Conservation (phyloP, 2,888 invertebrate species). For the Monopis laevigella region DNA sequence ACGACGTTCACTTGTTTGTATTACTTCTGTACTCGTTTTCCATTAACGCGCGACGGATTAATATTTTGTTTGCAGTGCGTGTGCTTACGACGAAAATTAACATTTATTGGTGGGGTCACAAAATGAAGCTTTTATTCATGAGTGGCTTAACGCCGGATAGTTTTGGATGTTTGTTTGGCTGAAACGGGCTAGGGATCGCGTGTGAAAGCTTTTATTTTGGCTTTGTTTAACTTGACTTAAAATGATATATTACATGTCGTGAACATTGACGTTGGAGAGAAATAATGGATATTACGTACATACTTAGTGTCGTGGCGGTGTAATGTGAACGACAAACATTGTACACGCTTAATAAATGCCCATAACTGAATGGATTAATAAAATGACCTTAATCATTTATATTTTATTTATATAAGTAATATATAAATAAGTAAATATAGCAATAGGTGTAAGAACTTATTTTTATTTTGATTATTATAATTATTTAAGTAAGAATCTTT, state of each 20-base stretch:
- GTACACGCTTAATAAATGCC: no score
- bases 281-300: slow-evolving; percentile 35
- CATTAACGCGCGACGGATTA: slow-evolving; percentile 62
- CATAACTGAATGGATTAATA: no score
- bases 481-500: no score
- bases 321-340: not conserved
- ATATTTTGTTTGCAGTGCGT: slow-evolving; percentile 63
- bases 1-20: slow-evolving; percentile 50
- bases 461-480: no score
- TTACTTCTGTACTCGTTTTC: slow-evolving; percentile 57
- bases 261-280: slow-evolving; percentile 53
- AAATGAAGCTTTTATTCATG: slow-evolving; percentile 63
- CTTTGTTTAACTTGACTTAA: slow-evolving; percentile 60
- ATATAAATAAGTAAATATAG: no score
- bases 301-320: slow-evolving; percentile 2
- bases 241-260: slow-evolving; percentile 62
- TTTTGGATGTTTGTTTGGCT: slow-evolving; percentile 56
- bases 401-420: no score
- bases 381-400: no score
- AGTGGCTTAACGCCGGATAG: slow-evolving; percentile 60
- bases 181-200: slow-evolving; percentile 54
- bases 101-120: slow-evolving; percentile 62
- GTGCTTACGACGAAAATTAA: slow-evolving; percentile 61
- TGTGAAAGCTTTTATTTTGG: slow-evolving; percentile 61
- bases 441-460: no score